These are phyloP conservation scores for Capricornis sumatraensis DNA, from an alignment of 2,113 vertebrate genomes.

Conservation along the genomic window DNA sequence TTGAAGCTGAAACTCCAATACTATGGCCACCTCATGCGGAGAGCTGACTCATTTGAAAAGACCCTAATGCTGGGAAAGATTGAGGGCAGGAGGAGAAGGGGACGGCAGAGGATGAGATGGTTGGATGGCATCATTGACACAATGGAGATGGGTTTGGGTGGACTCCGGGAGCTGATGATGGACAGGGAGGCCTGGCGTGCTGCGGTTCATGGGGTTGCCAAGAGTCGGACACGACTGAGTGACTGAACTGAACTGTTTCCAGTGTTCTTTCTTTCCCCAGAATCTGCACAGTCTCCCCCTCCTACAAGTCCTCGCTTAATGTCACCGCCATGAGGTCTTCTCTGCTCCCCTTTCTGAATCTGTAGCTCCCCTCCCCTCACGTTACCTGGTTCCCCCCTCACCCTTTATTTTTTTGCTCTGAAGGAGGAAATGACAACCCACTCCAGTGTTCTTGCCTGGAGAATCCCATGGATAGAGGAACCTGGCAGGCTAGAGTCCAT, in stretches of 20 bases:
- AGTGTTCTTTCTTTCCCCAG: background rate
- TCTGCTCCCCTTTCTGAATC: background rate
- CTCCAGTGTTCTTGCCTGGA: background rate
- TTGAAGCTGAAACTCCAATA: too few species aligned
- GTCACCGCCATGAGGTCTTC: background rate
- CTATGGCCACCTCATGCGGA: too few species aligned
- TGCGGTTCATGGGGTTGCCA: rapidly evolving
- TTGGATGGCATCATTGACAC: too few species aligned
- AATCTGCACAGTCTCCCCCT: too few species aligned
- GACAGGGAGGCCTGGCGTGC: too few species aligned
- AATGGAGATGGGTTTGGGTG: too few species aligned
- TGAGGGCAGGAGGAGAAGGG: too few species aligned
- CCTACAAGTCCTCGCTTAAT: background rate
- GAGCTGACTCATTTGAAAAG: too few species aligned
- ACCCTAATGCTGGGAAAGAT: too few species aligned
- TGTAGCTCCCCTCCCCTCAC: rapidly evolving
- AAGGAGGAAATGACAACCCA: background rate
- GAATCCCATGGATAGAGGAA: background rate
- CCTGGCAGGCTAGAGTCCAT: background rate
- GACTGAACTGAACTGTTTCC: background rate
- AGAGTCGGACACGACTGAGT: too few species aligned
- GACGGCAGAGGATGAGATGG: too few species aligned
- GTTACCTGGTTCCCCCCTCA: rapidly evolving
- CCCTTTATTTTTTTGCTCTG: background rate
- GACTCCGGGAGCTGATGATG: too few species aligned